phyloP scores from a whole-genome alignment of 2,113 vertebrate genomes.

The Electrona antarctica region DNA sequence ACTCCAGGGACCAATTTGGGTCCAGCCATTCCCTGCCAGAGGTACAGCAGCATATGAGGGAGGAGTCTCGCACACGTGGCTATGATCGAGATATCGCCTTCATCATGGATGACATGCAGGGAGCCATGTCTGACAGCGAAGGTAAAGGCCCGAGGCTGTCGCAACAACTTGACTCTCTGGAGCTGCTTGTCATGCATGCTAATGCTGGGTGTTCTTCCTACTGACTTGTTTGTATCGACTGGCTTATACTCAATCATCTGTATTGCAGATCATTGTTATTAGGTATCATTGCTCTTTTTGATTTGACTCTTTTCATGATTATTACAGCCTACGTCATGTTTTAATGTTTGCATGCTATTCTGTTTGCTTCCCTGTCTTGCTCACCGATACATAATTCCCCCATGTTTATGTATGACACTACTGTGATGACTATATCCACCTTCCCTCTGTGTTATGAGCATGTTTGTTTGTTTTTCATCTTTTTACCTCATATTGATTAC shows the following conservation, averaged over 20 bases:
- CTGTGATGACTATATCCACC: constrained; percentile 28
- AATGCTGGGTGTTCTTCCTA: constrained; percentile 74
- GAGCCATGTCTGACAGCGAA: constrained; percentile 99
- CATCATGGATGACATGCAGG: constrained; percentile 99
- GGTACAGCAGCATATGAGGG: constrained; percentile 98
- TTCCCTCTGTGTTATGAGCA: constrained; percentile 58
- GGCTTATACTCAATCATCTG: constrained; percentile 62
- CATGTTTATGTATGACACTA: constrained; percentile 66
- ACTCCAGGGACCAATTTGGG: constrained; percentile 97
- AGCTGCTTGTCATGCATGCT: constrained; percentile 88
- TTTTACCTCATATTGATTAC: constrained; percentile 15
- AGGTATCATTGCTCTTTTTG: constrained; percentile 37
- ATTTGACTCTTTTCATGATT: constrained; percentile 51
- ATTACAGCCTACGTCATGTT: constrained; percentile 26
- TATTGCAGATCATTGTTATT: constrained; percentile 69
- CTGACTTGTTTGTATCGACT: constrained; percentile 64
- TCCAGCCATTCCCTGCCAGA: constrained; percentile 98
- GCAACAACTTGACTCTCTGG: constrained; percentile 80
- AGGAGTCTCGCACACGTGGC: constrained; percentile 93
- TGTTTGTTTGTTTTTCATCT: constrained; percentile 39
- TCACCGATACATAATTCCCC: constrained; percentile 63
- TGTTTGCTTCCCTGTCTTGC: constrained; percentile 57
- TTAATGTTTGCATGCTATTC: constrained; percentile 76
- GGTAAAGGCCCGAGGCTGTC: constrained; percentile 89
- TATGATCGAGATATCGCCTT: constrained; percentile 98